A percentile compares a stretch with the other conserved stretches of the same genome.
Conservation (phyloP, 2,888 invertebrate genomes). For the Agrenia bidenticulata region DNA sequence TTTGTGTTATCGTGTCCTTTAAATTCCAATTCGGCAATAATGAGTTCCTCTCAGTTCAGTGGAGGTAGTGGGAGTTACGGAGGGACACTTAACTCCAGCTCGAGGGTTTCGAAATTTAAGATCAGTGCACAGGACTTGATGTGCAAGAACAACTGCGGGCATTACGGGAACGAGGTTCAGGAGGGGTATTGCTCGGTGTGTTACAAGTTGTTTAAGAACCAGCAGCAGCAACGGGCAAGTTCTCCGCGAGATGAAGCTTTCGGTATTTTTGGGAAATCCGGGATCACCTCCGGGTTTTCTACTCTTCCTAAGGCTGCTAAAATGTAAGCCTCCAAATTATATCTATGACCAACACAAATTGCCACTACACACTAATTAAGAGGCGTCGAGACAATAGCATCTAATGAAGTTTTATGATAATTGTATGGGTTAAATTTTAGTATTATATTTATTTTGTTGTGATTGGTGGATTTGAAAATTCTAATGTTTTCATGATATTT, state of each 20-base stretch:
- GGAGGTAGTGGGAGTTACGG: background rate
- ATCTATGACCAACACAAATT: too few species aligned
- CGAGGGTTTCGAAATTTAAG: conserved; percentile 39
- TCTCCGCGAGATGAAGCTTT: conserved; percentile 11
- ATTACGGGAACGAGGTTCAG: conserved; percentile 96
- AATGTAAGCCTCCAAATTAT: too few species aligned
- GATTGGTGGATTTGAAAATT: too few species aligned
- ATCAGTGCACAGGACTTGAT: conserved; percentile 66
- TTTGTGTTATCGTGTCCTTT: too few species aligned
- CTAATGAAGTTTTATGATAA: too few species aligned
- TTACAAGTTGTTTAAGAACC: conserved; percentile 73
- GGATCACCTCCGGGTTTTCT: conserved; percentile 44
- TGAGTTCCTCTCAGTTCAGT: background rate
- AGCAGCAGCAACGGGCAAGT: conserved; percentile 34
- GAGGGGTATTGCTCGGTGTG: conserved; percentile 97
- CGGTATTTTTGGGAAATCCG: conserved; percentile 44
- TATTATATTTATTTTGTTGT: too few species aligned
- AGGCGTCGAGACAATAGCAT: too few species aligned
- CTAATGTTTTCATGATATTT: too few species aligned
- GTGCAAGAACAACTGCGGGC: conserved; percentile 94
- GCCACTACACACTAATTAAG: too few species aligned
- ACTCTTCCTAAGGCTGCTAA: conserved; percentile 50
- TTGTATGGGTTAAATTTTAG: too few species aligned
- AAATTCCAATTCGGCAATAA: too few species aligned
- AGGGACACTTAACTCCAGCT: background rate